Percentiles rank a stretch among this genome's conserved stretches.
Evolutionary conservation across 1,140 invertebrate species (phyloP).

Genomic region (Uloborus diversus): DNA sequence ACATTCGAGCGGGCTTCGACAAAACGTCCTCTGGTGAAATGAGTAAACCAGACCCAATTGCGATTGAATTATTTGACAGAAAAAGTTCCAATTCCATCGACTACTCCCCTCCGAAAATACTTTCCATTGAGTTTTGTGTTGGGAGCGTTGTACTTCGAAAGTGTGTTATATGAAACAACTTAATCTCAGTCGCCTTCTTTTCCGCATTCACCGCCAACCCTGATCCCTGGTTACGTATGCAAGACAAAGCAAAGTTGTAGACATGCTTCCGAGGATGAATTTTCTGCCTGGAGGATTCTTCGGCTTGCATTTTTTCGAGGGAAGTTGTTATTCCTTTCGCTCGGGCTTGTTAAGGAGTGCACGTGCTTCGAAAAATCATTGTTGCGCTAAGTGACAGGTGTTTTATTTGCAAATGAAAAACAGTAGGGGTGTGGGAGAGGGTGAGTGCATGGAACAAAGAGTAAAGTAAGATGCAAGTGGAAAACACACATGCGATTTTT

Average conservation of each 20-base stretch:
- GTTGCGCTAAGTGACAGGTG: slow-evolving; percentile 32
- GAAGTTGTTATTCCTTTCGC: background rate
- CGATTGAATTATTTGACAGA: too few species aligned
- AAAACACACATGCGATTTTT: too few species aligned
- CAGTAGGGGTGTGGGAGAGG: background rate
- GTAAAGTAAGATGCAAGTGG: too few species aligned
- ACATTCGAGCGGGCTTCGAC: too few species aligned
- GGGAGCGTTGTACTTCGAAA: background rate
- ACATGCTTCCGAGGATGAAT: slow-evolving; percentile 11
- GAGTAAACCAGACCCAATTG: too few species aligned
- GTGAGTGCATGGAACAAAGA: too few species aligned
- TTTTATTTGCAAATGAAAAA: slow-evolving; percentile 47
- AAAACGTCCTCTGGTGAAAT: too few species aligned
- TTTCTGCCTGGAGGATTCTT: background rate
- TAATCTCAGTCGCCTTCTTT: slow-evolving; percentile 3
- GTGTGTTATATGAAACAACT: background rate
- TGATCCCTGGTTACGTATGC: slow-evolving; percentile 30
- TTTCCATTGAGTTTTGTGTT: too few species aligned
- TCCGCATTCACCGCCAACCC: background rate
- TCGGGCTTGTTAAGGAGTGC: slow-evolving; percentile 20
- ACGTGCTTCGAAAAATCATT: slow-evolving; percentile 26
- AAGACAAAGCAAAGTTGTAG: slow-evolving; percentile 14
- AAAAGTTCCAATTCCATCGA: too few species aligned
- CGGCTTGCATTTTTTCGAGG: background rate
- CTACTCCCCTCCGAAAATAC: too few species aligned